Base-by-base conservation (phyloP, 2,888 invertebrate genomes). In the Acleris holmiana region DNA sequence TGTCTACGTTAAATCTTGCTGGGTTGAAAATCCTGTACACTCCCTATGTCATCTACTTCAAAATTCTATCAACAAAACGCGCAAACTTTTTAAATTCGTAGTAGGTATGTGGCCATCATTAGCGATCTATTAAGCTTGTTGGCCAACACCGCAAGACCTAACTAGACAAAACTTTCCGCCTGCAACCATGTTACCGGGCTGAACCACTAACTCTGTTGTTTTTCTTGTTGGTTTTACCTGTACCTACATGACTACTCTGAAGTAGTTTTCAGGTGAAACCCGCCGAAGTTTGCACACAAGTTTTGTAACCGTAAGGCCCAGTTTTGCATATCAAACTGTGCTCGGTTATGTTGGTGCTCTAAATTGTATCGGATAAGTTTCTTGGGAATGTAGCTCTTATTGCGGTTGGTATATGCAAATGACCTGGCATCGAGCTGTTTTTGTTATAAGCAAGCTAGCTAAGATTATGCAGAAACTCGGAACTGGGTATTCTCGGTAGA, bases 261-360 rank as follows among this genome's bases (percentile, higher is more conserved):
- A 69, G 69, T 18, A 13, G 44, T 68, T 55, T 68, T 57, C 71
- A 72, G 69, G 73, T 73, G 49, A 71, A 73, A 63, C 68, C 23
- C 29, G 68, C 55, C 8, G 55, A 75, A 76, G 69, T 76, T 74
- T 74, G 71, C 66, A 62, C 41, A 47, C 61, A 75, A 78, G 71
- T 79, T 35, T 77, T 68, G 68, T 53, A 61, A 67, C 65, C 70
- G 64, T 67, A 69, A 71, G 75, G 72, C 69, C 70, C 69, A 67
- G 75, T 78, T 81, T 57, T 78, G 78, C 78, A 79, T 83, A 78
- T 76, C 74, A 77, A 74, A 77, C 72, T 68, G 68, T 55, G 46
- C 60, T 49, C 59, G 54, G 46, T 69, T 68, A 71, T 69, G 71
- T 70, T 69, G 68, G 69, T 69, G 69, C 72, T 71, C 72, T 70